Evolutionary conservation across 2,797 vertebrate species (phyloP).

Genomic region (Oreortyx pictus): DNA sequence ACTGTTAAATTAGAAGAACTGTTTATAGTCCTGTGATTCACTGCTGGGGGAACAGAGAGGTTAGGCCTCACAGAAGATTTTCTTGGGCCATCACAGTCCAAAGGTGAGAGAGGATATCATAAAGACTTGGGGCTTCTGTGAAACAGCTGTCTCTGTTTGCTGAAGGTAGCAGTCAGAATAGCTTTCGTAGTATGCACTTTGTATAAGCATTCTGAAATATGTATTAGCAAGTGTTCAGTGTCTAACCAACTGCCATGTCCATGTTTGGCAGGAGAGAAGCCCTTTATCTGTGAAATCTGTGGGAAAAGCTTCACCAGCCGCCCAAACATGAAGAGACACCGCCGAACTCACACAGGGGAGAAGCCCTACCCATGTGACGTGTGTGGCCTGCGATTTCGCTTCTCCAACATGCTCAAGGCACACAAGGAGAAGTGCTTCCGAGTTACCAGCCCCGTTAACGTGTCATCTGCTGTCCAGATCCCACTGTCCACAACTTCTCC

Average conservation of each 20-base stretch:
- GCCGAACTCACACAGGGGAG: constrained; percentile 95
- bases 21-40: background rate
- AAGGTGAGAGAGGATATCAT: background rate
- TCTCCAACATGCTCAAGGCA: constrained; percentile 99
- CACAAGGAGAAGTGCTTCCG: constrained; percentile 98
- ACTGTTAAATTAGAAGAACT: background rate
- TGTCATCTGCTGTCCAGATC: constrained; percentile 80
- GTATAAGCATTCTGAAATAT: background rate
- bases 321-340: constrained; percentile 97
- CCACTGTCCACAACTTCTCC: constrained; percentile 77
- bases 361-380: constrained; percentile 97
- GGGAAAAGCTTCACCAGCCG: constrained; percentile 99
- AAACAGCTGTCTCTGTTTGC: background rate
- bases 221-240: background rate
- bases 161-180: background rate
- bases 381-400: constrained; percentile 96
- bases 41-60: background rate
- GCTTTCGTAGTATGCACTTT: background rate
- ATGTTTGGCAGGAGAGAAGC: constrained; percentile 90
- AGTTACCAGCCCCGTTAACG: constrained; percentile 91
- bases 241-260: background rate
- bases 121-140: background rate
- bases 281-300: constrained; percentile 98
- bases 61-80: background rate
- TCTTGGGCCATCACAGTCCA: background rate